Evolutionary conservation across 2,113 vertebrate genomes (phyloP).

Genomic region (Ellobius talpinus): DNA sequence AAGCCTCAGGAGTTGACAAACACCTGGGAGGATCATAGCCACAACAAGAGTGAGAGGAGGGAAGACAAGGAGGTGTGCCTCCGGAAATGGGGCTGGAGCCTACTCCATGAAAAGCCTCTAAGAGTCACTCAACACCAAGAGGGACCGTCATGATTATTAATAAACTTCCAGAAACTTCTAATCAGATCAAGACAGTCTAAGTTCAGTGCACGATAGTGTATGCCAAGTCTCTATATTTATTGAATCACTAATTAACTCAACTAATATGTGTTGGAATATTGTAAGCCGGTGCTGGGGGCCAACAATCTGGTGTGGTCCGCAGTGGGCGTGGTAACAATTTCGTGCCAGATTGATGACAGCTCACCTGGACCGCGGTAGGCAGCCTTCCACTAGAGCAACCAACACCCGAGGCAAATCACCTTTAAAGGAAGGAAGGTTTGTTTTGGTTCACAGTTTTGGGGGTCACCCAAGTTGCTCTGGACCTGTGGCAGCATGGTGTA

Average conservation of each 20-base stretch:
- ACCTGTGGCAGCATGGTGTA: background rate
- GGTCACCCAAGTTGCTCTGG: background rate
- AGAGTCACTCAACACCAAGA: background rate
- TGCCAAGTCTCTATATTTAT: background rate
- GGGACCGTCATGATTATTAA: background rate
- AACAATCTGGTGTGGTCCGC: background rate
- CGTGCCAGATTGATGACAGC: background rate
- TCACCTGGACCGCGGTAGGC: background rate
- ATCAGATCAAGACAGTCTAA: too few species aligned
- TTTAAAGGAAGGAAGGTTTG: background rate
- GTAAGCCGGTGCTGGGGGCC: background rate
- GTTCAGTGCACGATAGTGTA: background rate
- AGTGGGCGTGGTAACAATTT: background rate
- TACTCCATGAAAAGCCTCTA: background rate
- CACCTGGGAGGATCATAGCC: too few species aligned
- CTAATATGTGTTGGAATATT: background rate
- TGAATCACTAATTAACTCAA: too few species aligned
- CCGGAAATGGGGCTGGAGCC: background rate
- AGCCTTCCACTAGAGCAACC: background rate
- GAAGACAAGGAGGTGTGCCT: background rate
- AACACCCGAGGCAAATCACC: background rate
- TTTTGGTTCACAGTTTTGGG: background rate
- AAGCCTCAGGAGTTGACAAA: too few species aligned
- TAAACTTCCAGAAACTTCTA: background rate
- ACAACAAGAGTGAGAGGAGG: background rate